phyloP scores from a whole-genome alignment of 2,888 invertebrate genomes.

The Aspidiotus rigidus region DNA sequence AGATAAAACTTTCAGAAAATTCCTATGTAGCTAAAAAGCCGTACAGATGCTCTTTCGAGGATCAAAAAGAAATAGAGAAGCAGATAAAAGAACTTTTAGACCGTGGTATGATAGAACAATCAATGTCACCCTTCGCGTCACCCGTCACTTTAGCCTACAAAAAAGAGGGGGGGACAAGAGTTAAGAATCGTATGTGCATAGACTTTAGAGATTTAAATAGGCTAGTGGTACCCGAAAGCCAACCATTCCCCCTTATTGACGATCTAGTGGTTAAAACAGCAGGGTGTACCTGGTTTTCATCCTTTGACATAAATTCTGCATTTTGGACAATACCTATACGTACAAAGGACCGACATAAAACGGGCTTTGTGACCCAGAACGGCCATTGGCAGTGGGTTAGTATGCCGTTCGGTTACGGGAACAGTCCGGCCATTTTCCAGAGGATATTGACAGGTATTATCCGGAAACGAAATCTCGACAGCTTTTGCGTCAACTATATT shows the following conservation, averaged over 20 bases:
- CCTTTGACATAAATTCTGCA: constrained; percentile 42
- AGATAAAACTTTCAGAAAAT: neutral
- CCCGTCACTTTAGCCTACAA: constrained; percentile 18
- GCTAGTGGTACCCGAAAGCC: constrained; percentile 5
- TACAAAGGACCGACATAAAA: constrained; percentile 11
- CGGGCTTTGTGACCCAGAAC: no score
- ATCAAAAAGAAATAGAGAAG: no score
- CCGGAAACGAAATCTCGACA: neutral
- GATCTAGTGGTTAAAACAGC: constrained; percentile 35
- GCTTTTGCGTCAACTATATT: neutral
- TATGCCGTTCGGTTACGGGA: constrained; percentile 22
- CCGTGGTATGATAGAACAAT: constrained; percentile 17
- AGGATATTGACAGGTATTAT: neutral
- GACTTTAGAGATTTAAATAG: constrained; percentile 27
- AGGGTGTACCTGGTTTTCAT: constrained; percentile 41
- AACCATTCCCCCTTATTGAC: constrained; percentile 19
- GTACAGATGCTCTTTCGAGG: no score
- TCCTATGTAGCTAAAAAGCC: no score
- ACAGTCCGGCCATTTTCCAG: constrained; percentile 2
- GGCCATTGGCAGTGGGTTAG: constrained; percentile 7
- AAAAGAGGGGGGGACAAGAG: constrained; percentile 12
- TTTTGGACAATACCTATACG: constrained; percentile 41
- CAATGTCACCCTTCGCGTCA: constrained; percentile 20
- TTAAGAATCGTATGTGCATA: constrained; percentile 7
- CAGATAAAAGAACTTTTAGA: constrained; percentile 13